A percentile compares a stretch with the other conserved stretches of the same genome.
Conservation (phyloP, 2,113 vertebrate genomes). For the Crotalus helleri region DNA sequence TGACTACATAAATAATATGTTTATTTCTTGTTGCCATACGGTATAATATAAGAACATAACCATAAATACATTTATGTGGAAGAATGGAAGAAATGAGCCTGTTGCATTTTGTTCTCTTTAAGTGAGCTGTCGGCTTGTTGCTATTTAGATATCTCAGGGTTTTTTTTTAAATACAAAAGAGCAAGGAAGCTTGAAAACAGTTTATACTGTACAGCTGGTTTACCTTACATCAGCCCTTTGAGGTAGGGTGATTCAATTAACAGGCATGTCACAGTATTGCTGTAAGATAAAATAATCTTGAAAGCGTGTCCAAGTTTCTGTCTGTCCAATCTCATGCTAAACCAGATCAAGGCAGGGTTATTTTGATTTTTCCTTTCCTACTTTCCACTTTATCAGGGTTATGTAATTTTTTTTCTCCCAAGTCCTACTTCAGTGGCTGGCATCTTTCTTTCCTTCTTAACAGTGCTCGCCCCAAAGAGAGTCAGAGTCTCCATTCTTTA, state of each 20-base stretch:
- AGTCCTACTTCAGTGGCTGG: background rate
- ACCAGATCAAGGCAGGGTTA: background rate
- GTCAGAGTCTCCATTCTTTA: background rate
- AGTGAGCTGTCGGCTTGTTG: background rate
- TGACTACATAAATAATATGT: background rate
- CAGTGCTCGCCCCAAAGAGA: background rate
- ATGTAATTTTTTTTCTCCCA: background rate
- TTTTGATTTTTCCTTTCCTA: background rate
- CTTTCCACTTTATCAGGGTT: background rate
- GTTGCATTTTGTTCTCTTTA: background rate
- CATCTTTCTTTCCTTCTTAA: background rate
- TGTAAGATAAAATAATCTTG: background rate
- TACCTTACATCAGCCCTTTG: background rate
- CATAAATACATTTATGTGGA: background rate
- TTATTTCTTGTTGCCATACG: background rate
- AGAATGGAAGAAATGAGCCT: background rate
- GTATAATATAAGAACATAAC: background rate
- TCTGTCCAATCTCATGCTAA: background rate
- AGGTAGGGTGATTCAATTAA: background rate
- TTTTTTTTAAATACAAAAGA: background rate
- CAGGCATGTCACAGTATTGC: background rate
- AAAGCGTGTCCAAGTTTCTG: background rate
- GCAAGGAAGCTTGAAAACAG: background rate
- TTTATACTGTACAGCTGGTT: background rate
- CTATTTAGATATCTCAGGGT: background rate